These are phyloP conservation scores for Torymus tubicola DNA, from an alignment of 2,888 invertebrate species.

Conservation along the genomic window DNA sequence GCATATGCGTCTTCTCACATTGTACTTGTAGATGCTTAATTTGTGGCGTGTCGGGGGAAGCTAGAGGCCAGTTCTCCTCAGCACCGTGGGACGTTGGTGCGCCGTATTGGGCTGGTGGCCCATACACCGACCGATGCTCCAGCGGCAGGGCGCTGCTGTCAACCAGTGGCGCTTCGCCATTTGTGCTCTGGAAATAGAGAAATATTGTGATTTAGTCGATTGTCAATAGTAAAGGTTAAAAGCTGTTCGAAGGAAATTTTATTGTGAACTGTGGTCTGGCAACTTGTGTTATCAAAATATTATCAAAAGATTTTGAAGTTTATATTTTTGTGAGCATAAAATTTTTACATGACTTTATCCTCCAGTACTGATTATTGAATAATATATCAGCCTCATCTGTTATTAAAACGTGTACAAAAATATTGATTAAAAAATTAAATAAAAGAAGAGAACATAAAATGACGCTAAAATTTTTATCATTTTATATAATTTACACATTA, in stretches of 20 bases:
- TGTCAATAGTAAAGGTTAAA: background rate
- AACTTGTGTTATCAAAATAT: no score
- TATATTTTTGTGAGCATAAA: no score
- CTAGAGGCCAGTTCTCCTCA: slow-evolving; percentile 93
- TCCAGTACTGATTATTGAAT: no score
- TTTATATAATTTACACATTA: no score
- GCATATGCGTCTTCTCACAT: slow-evolving; percentile 96
- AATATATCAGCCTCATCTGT: no score
- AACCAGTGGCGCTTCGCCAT: slow-evolving; percentile 86
- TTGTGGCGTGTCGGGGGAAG: slow-evolving; percentile 93
- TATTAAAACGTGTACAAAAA: no score
- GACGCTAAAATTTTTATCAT: no score
- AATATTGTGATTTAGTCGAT: no score
- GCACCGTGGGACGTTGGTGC: slow-evolving; percentile 78
- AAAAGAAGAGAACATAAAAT: no score
- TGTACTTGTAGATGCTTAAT: slow-evolving; percentile 96
- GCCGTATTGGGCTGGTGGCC: slow-evolving; percentile 75
- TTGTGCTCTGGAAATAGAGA: slow-evolving; percentile 80
- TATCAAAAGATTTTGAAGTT: no score
- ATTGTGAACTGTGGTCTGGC: background rate
- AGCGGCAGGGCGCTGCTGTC: slow-evolving; percentile 89
- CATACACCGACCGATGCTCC: slow-evolving; percentile 88
- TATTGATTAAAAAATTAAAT: no score
- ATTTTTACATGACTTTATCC: no score
- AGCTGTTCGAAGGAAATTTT: background rate